Conservation (phyloP, 2,888 invertebrate species). For the Dione vanillae region DNA sequence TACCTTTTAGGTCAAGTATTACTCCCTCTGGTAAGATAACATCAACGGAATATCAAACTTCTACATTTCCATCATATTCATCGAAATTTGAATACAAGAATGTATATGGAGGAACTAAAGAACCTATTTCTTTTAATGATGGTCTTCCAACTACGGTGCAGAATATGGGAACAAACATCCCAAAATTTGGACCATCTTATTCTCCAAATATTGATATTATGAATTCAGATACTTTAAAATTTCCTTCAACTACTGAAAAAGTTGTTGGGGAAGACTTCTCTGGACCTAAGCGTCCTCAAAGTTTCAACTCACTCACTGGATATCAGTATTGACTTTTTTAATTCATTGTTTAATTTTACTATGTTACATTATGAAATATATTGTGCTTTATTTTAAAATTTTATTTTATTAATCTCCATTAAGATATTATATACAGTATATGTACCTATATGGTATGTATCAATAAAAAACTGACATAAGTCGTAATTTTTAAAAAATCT, state of each 20-base stretch:
- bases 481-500: no score
- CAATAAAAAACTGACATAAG: neutral
- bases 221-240: neutral
- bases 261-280: constrained; percentile 68
- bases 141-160: neutral
- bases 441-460: neutral
- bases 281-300: constrained; percentile 67
- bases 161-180: neutral
- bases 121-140: neutral
- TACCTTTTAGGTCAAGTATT: neutral
- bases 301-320: constrained; percentile 64
- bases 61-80: neutral
- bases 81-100: neutral
- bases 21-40: neutral
- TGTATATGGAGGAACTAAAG: neutral
- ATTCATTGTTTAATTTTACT: constrained; percentile 19
- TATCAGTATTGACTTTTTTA: constrained; percentile 61
- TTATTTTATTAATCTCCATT: neutral
- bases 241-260: constrained; percentile 45
- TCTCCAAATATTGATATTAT: constrained; percentile 15
- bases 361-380: constrained; percentile 13
- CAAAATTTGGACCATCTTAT: constrained; percentile 13
- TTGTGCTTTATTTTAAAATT: neutral
- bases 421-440: neutral
- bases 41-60: neutral